A percentile compares a stretch with the other conserved stretches of the same genome.
phyloP scores from a whole-genome alignment of 2,888 invertebrate genomes.

The Dusona sp. region DNA sequence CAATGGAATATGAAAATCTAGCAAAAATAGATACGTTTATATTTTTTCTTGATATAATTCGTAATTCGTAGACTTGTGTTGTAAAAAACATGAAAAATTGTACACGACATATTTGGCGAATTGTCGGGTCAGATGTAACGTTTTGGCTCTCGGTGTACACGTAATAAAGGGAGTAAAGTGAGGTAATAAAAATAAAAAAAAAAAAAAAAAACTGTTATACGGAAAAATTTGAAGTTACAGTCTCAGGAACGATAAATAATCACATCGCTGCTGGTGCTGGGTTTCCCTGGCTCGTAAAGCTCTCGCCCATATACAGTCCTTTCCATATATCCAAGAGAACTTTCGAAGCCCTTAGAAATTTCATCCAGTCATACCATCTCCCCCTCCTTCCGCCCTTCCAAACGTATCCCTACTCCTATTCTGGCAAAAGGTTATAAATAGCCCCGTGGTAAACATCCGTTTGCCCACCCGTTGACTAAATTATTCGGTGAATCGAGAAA shows the following conservation, averaged over 20 bases:
- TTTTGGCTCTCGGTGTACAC: background rate
- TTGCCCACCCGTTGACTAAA: constrained; percentile 64
- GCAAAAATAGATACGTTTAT: background rate
- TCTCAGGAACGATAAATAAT: constrained; percentile 58
- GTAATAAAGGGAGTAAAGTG: constrained; percentile 34
- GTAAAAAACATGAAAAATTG: background rate
- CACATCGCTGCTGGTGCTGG: constrained; percentile 48
- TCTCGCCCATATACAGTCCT: constrained; percentile 26
- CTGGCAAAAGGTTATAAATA: constrained; percentile 60
- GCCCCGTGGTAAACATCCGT: constrained; percentile 63
- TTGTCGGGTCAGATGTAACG: constrained; percentile 1
- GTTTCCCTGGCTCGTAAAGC: constrained; percentile 59
- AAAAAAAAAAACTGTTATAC: background rate
- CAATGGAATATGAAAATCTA: background rate
- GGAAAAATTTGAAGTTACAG: constrained; percentile 57
- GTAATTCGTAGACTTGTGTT: too few relatives aligned
- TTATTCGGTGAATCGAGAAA: constrained; percentile 61
- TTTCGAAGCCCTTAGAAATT: constrained; percentile 50
- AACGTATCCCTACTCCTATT: background rate
- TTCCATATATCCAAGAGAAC: constrained; percentile 43
- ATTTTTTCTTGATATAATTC: background rate
- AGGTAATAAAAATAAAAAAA: background rate
- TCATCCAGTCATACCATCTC: constrained; percentile 37
- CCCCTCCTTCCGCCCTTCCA: background rate
- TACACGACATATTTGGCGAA: background rate